Base-by-base conservation (phyloP, 2,113 vertebrate species). In the Aptenodytes forsteri region DNA sequence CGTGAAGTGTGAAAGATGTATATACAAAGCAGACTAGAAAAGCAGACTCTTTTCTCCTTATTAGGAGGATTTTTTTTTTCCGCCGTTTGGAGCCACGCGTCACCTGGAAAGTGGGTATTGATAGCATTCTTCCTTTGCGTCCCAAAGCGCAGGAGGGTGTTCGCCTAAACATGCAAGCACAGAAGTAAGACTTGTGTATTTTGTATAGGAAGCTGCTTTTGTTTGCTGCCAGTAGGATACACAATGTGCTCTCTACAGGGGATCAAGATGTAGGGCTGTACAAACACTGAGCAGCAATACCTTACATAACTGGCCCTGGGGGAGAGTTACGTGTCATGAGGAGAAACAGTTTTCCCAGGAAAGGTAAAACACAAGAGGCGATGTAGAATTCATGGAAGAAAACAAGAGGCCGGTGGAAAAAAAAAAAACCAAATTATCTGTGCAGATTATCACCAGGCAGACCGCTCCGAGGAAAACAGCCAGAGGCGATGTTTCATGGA, bases 191-290 rank as follows among this genome's bases (percentile, higher is more conserved):
- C 66, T 96, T 97, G 86, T 94, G 94, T 87, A 36, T 96, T 95
- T 94, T 95, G 40, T 92, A 81, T 97, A 94, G 89, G 96, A 96
- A 97, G 54, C 55, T 75, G 76, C 89, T 87, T 95, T 97, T 97
- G 93, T 96, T 96, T 95, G 72, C 92, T 96, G 77, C 86, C 83
- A 87, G 83, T 81, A 84, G 86, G 91, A 93, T 84, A 89, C 93
- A 97, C 93, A 81, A 93, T 93, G 84, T 95, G 90, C 94, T 93
- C 92, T 83, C 93, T 50, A 92, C 82, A 58, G 83, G 97, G 94
- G 89, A 97, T 91, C 72, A 79, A 96, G 92, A 94, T 85, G 94
- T 92, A 93, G 92, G 86, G 77, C 88, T 96, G 44, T 76, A 82
- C 93, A 96, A 97, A 97, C 84, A 98, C 54, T 25, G 22, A 96